A percentile compares a stretch with the other conserved stretches of the same genome.
These are phyloP conservation scores for Agapetus fuscipes DNA, from an alignment of 2,888 invertebrate species.

Conservation along the genomic window DNA sequence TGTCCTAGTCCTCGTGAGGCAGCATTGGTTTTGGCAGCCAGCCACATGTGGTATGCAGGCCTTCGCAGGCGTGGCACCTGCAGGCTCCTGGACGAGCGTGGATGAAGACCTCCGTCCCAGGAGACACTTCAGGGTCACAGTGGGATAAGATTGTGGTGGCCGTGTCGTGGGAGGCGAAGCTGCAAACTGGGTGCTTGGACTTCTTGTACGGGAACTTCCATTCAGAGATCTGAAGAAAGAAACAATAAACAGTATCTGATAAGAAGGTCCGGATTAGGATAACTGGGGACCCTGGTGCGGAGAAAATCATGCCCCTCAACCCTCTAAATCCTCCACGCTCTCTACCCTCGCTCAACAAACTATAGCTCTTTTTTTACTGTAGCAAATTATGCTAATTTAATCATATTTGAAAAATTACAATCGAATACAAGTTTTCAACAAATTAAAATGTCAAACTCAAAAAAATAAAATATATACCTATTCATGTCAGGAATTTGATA, in stretches of 20 bases:
- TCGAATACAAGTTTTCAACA: no score
- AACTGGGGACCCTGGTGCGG: no score
- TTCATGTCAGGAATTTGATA: no score
- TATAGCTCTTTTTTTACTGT: no score
- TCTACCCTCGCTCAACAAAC: no score
- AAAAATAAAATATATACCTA: background rate
- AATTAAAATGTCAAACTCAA: background rate
- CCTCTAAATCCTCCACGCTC: no score
- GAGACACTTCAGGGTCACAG: constrained; percentile 64
- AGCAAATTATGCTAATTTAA: no score
- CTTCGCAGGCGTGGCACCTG: constrained; percentile 60
- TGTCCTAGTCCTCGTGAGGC: no score
- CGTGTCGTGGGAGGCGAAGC: constrained; percentile 59
- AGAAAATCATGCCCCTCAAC: no score
- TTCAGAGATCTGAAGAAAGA: constrained; percentile 57
- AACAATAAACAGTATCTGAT: constrained; percentile 1
- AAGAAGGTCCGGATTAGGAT: no score
- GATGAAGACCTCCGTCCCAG: constrained; percentile 61
- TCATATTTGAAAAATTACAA: no score
- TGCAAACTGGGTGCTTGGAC: constrained; percentile 78
- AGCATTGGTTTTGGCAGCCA: constrained; percentile 16
- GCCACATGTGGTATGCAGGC: constrained; percentile 61
- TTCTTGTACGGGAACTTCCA: constrained; percentile 85
- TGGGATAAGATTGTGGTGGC: constrained; percentile 56
- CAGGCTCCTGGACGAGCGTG: constrained; percentile 73